Conservation (phyloP, 2,797 vertebrate genomes). For the Esox masquinongy region DNA sequence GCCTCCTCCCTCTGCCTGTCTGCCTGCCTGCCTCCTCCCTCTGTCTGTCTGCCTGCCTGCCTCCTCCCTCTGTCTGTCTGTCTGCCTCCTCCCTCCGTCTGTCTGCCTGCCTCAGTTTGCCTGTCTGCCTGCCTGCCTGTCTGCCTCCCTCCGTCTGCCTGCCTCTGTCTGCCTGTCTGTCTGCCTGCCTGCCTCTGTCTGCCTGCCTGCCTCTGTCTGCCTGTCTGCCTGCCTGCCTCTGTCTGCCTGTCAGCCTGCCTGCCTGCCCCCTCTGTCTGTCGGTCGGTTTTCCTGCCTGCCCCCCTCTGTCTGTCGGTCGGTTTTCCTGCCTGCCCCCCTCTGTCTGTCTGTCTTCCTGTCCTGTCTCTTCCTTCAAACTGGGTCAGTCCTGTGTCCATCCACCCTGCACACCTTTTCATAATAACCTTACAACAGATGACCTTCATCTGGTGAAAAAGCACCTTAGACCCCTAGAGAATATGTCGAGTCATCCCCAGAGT, state of each 20-base stretch:
- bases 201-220: too few species aligned
- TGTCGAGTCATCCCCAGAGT: not conserved
- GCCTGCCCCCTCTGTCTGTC: conserved; percentile 3
- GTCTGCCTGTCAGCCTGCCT: conserved; percentile 12
- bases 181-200: too few species aligned
- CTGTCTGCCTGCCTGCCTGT: too few species aligned
- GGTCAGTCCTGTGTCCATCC: not conserved
- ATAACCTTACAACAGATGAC: not conserved
- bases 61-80: not conserved
- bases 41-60: not conserved
- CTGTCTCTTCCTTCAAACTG: not conserved
- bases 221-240: too few species aligned
- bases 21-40: not conserved
- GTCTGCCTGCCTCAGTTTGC: too few species aligned
- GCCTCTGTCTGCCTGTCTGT: too few species aligned
- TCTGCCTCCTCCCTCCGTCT: not conserved
- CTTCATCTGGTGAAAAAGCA: not conserved
- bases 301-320: not conserved
- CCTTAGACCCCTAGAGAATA: not conserved
- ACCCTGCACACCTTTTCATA: conserved; percentile 13
- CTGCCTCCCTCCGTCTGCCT: not conserved
- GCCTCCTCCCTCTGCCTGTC: not conserved
- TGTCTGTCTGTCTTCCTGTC: not conserved
- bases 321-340: not conserved
- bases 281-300: too few species aligned